Evolutionary conservation across 2,113 vertebrate genomes (phyloP).

Genomic region (Sakesphorus luctuosus): DNA sequence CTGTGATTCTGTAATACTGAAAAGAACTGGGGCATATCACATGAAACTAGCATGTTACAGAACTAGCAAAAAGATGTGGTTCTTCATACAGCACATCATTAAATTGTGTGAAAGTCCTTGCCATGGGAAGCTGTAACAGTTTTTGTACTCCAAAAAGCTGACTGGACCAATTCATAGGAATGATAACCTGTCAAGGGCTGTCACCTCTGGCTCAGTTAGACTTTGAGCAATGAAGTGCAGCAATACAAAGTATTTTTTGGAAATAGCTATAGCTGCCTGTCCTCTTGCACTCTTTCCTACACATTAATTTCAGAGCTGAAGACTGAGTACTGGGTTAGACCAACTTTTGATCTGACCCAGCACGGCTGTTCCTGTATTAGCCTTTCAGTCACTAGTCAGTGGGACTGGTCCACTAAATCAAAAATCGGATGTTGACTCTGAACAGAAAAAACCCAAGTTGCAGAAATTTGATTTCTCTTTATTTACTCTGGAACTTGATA

Average conservation of each 20-base stretch:
- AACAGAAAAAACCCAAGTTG: not conserved
- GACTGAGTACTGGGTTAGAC: accelerated
- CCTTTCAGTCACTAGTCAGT: not conserved
- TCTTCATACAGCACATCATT: not conserved
- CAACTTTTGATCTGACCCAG: not conserved
- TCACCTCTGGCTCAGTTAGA: not conserved
- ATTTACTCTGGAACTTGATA: not conserved
- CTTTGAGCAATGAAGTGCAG: not conserved
- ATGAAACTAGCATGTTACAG: not conserved
- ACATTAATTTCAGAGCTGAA: not conserved
- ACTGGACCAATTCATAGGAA: not conserved
- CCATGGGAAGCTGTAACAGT: not conserved
- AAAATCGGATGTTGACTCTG: not conserved
- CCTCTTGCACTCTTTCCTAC: not conserved
- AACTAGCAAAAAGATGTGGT: not conserved
- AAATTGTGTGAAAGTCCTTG: not conserved
- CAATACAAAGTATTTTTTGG: not conserved
- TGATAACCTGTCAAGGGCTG: not conserved
- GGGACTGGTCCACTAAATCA: not conserved
- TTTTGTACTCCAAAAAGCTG: not conserved
- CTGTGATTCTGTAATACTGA: not conserved
- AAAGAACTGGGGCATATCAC: not conserved
- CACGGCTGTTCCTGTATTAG: not conserved
- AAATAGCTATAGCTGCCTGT: not conserved
- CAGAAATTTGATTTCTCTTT: not conserved